Base-by-base conservation (phyloP, 2,797 vertebrate genomes). In the Okamejei kenojei region DNA sequence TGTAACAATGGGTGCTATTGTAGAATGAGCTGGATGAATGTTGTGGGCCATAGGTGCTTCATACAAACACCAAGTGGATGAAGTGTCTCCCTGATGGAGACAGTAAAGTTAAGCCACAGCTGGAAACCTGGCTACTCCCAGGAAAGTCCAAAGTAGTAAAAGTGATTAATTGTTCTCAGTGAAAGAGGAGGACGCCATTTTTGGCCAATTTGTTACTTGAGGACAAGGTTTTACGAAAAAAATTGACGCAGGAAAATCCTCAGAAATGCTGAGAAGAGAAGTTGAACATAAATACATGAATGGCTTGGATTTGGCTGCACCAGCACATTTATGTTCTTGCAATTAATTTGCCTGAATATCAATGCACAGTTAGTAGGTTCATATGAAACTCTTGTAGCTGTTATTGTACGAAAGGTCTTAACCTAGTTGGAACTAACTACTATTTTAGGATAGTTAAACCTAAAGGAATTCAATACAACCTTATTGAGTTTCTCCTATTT, bases 1-100 rank as follows among this genome's bases (percentile, higher is more conserved):
- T 76, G 73, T 54, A 88, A 68, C 38, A 92, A 23, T 92, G 76
- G 73, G 90, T 92, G 90, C 45, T 29, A 74, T 88, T 92, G 38
- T 8, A 58, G 32, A 76, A 92, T 92, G 90, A 92, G 71, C 71
- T n/a, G 26, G 15, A 74, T 54, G 26, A 54, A 38, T 68, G 68
- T 74, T 76, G 71, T 58, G 45, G 32, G 32, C 26, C 35, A 74
- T 29, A 73, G 68, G n/a, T 91, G 65, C 38, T 17, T 92, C 38
- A n/a, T 23, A 63, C 26, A 76, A 92, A n/a, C 58, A 88, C 17
- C 15, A 65, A 88, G 71, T 54, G 71, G 19, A 29, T 91, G 68
- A 35, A 45, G 32, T 35, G 71, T 73, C 8, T 90, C 68, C 35
- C 45, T 71, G 38, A 91, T 15, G 35, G 71, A 73, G 68, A 73